These are phyloP conservation scores for Beroe forskalii DNA, from an alignment of 37 sponge, comb jelly and placozoan species.

Conservation along the genomic window DNA sequence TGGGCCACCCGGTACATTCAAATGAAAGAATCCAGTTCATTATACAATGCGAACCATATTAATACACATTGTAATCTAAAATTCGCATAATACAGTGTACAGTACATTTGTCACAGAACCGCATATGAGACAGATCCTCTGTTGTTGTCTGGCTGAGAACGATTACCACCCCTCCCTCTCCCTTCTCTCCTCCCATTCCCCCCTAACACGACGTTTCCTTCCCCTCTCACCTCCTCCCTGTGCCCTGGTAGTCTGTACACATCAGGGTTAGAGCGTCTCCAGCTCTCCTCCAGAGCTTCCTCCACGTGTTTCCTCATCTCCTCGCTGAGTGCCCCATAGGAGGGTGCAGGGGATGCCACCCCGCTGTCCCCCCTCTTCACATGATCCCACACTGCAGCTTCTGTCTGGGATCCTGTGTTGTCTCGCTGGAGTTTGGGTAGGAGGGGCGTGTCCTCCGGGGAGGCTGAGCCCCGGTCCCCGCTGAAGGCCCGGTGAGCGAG, in stretches of 20 bases:
- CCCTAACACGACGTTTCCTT: background rate
- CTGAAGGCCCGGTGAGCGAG: constrained; percentile 47
- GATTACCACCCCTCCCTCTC: too few relatives aligned
- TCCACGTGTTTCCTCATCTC: constrained; percentile 63
- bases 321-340: background rate
- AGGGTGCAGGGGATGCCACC: background rate
- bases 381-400: background rate
- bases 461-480: background rate
- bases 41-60: too few relatives aligned
- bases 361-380: constrained; percentile 22
- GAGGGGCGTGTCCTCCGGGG: background rate
- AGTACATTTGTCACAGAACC: too few relatives aligned
- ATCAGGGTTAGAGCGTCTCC: constrained; percentile 5
- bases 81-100: too few relatives aligned
- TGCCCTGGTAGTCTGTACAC: background rate
- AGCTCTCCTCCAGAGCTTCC: constrained; percentile 8
- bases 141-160: too few relatives aligned
- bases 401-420: constrained; percentile 10
- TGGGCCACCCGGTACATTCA: too few relatives aligned
- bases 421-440: background rate
- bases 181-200: background rate
- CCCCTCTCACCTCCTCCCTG: background rate
- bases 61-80: too few relatives aligned
- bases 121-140: too few relatives aligned
- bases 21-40: too few relatives aligned